phyloP scores from a whole-genome alignment of 1,140 invertebrate genomes.

The Cyrtorhinus lividipennis region DNA sequence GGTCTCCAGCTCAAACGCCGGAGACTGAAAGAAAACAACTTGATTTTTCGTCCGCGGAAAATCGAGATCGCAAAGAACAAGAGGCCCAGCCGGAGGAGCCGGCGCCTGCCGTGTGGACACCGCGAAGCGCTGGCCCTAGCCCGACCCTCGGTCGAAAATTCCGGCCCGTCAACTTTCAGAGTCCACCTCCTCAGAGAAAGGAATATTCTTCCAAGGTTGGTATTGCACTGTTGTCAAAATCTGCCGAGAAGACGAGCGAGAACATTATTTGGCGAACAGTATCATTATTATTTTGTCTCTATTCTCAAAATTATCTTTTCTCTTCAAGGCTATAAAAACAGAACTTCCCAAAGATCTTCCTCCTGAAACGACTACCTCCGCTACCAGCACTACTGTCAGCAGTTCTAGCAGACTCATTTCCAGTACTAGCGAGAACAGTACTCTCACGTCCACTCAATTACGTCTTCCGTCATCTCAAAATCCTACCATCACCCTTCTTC shows the following conservation, averaged over 20 bases:
- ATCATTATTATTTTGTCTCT: background rate
- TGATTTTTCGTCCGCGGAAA: constrained; percentile 17
- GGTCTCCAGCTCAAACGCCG: constrained; percentile 31
- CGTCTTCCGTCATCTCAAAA: constrained; percentile 64
- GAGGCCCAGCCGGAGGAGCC: constrained; percentile 26
- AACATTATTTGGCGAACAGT: background rate
- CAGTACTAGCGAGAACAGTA: constrained; percentile 22
- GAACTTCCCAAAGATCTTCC: constrained; percentile 17
- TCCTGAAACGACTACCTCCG: constrained; percentile 3
- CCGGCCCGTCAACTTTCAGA: constrained; percentile 60
- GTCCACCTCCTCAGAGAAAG: constrained; percentile 43
- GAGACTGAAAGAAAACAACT: constrained; percentile 23
- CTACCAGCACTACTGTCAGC: background rate
- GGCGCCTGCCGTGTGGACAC: constrained; percentile 56
- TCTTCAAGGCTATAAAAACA: too few relatives aligned
- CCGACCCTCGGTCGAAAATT: constrained; percentile 51
- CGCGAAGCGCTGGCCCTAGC: constrained; percentile 46
- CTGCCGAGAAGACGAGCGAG: too few relatives aligned
- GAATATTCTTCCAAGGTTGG: background rate
- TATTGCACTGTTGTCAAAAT: too few relatives aligned
- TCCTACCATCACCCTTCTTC: constrained; percentile 72
- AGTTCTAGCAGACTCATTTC: constrained; percentile 13
- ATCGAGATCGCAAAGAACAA: constrained; percentile 11
- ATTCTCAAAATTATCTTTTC: too few relatives aligned
- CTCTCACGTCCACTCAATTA: constrained; percentile 29